Percentiles rank a stretch among this genome's conserved stretches.
Evolutionary conservation across 1,140 invertebrate genomes (phyloP).

Genomic region (Drosophila subobscura): DNA sequence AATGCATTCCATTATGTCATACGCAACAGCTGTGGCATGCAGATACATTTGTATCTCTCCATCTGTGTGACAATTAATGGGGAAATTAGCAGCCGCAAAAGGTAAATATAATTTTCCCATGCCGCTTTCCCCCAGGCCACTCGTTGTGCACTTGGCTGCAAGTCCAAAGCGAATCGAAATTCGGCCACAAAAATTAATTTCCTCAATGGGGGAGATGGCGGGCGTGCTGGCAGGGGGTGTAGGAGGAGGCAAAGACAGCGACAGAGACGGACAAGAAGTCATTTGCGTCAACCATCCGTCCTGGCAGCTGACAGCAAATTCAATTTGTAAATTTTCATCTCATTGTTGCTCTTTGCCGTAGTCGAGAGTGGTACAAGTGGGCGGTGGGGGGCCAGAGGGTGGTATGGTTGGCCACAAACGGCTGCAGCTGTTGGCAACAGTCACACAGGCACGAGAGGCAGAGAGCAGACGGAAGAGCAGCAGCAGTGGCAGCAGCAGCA

Average conservation of each 20-base stretch:
- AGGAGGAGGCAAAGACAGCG: neutral
- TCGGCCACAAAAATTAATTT: constrained; percentile 68
- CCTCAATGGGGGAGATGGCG: constrained; percentile 3
- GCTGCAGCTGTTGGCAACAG: constrained; percentile 72
- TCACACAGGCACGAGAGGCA: constrained; percentile 36
- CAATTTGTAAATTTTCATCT: constrained; percentile 73
- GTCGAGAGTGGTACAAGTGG: constrained; percentile 17
- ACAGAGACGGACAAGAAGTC: constrained; percentile 54
- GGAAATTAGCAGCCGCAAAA: constrained; percentile 50
- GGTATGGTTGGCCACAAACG: constrained; percentile 42
- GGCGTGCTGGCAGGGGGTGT: neutral
- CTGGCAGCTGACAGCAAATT: constrained; percentile 77
- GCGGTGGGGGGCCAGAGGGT: neutral
- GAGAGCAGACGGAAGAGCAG: neutral
- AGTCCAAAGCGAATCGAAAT: constrained; percentile 39
- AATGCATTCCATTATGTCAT: constrained; percentile 50
- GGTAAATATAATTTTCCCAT: constrained; percentile 41
- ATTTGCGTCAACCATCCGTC: constrained; percentile 79
- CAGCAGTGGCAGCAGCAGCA: constrained; percentile 5
- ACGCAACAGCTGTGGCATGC: constrained; percentile 20
- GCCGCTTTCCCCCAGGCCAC: constrained; percentile 10
- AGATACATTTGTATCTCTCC: constrained; percentile 32
- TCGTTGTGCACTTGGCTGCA: constrained; percentile 53
- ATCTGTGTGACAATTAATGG: constrained; percentile 33
- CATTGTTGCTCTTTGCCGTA: constrained; percentile 49